A percentile compares a stretch with the other conserved stretches of the same genome.
Conservation (phyloP, 2,113 vertebrate species). For the Pygoscelis adeliae region DNA sequence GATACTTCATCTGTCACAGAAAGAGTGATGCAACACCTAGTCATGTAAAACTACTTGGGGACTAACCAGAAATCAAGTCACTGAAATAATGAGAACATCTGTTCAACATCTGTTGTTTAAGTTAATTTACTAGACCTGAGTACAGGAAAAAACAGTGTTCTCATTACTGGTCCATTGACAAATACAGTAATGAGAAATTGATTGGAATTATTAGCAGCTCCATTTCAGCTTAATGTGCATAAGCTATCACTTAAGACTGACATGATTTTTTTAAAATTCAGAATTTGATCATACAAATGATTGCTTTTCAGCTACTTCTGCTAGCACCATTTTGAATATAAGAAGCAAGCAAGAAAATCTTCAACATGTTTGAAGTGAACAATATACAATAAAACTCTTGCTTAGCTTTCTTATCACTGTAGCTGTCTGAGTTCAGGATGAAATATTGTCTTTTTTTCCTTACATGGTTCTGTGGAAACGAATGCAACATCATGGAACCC, state of each 20-base stretch:
- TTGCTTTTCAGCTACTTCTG: neutral
- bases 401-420: neutral
- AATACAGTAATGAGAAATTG: slow-evolving; percentile 4
- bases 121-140: slow-evolving; percentile 12
- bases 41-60: neutral
- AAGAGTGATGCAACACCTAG: slow-evolving; percentile 9
- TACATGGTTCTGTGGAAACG: neutral
- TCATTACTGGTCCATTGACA: neutral
- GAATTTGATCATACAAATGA: neutral
- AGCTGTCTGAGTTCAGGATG: neutral
- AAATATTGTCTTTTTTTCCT: neutral
- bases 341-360: neutral
- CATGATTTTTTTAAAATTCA: neutral
- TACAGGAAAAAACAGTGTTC: neutral
- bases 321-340: neutral
- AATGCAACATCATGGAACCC: neutral
- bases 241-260: neutral
- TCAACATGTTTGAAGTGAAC: neutral
- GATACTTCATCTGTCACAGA: neutral
- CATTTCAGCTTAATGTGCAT: neutral
- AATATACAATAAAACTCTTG: neutral
- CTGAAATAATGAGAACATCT: slow-evolving; percentile 50
- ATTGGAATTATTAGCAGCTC: neutral
- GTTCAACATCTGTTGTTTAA: slow-evolving; percentile 31
- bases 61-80: slow-evolving; percentile 45